Evolutionary conservation across 2,113 vertebrate species (phyloP).

Genomic region (Myotis brandtii): DNA sequence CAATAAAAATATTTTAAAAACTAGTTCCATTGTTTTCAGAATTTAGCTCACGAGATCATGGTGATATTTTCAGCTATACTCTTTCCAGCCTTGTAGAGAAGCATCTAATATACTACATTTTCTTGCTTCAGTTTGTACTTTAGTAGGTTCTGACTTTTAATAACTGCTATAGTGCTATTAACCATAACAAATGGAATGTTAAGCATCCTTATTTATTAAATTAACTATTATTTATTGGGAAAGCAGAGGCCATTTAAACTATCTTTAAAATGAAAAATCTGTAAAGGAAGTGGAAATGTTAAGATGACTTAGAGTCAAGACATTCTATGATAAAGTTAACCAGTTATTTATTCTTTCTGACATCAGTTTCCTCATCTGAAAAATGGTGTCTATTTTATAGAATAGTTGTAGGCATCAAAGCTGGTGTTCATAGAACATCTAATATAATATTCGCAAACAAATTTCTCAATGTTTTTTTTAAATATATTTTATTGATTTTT

Average conservation of each 20-base stretch:
- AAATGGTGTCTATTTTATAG: not conserved
- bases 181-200: not conserved
- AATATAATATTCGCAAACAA: not conserved
- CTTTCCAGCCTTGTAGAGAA: not conserved
- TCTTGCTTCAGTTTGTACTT: conserved; percentile 16
- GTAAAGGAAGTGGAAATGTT: conserved; percentile 24
- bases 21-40: not conserved
- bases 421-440: not conserved
- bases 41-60: not conserved
- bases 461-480: conserved; percentile 35
- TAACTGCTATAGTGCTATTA: conserved; percentile 41
- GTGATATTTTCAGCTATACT: not conserved
- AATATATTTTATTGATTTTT: no score
- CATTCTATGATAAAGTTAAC: not conserved
- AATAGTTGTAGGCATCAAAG: conserved; percentile 11
- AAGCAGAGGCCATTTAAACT: not conserved
- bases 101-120: not conserved
- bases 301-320: conserved; percentile 16
- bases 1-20: not conserved
- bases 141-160: not conserved
- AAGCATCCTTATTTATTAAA: not conserved
- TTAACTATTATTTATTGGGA: not conserved
- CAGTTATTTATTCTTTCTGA: conserved; percentile 37
- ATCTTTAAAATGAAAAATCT: not conserved
- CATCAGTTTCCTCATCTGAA: not conserved